Conservation (phyloP, 2,797 vertebrate genomes). For the Myotis daubentonii region DNA sequence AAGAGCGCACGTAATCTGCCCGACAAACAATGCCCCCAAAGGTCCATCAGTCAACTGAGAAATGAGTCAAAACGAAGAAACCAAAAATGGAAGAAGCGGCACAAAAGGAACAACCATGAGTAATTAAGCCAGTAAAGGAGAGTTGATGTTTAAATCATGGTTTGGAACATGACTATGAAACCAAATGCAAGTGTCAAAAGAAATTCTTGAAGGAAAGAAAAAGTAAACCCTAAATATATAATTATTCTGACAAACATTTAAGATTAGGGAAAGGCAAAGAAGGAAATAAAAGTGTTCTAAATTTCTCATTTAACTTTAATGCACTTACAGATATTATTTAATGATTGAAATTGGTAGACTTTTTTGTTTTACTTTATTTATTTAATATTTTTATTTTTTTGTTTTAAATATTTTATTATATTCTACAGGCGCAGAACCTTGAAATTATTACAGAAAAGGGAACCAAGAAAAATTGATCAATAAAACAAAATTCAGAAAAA, state of each 20-base stretch:
- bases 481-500: constrained; percentile 9
- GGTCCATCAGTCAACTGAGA: background rate
- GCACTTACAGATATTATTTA: background rate
- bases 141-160: constrained; percentile 39
- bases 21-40: constrained; percentile 40
- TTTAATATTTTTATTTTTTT: background rate
- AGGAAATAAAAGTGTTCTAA: background rate
- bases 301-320: background rate
- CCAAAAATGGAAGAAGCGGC: background rate
- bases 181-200: constrained; percentile 19
- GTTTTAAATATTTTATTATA: background rate
- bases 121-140: constrained; percentile 30
- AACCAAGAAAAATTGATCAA: background rate
- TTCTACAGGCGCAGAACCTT: background rate
- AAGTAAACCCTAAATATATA: background rate
- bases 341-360: background rate
- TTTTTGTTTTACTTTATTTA: background rate
- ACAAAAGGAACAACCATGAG: constrained; percentile 41
- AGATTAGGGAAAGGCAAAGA: background rate
- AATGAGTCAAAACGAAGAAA: constrained; percentile 66
- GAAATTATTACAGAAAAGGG: constrained; percentile 3
- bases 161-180: constrained; percentile 32
- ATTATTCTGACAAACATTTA: constrained; percentile 28
- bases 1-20: constrained; percentile 39
- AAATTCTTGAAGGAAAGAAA: constrained; percentile 24